Conservation (phyloP, 2,797 vertebrate genomes). For the Thalassophryne amazonica region DNA sequence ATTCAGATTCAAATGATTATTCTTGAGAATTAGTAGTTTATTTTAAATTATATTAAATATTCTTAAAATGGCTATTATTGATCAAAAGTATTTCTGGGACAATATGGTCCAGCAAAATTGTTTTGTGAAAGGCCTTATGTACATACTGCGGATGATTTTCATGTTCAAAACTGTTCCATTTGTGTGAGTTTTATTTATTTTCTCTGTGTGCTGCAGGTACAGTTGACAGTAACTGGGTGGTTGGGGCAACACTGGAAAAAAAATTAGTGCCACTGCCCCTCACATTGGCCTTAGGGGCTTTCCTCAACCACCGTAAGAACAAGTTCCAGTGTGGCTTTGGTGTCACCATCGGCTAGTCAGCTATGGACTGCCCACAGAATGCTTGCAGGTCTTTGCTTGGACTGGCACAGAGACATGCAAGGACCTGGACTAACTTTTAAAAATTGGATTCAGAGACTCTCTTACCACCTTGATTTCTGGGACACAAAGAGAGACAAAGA, state of each 20-base stretch:
- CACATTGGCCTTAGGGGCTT: conserved; percentile 87
- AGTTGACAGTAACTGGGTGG: conserved; percentile 91
- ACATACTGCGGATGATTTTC: too few species aligned
- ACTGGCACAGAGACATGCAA: conserved; percentile 66
- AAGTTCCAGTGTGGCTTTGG: conserved; percentile 94
- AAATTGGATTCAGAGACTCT: conserved; percentile 73
- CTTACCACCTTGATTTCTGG: conserved; percentile 60
- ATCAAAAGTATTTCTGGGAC: too few species aligned
- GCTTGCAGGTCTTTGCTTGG: conserved; percentile 50
- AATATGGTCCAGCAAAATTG: too few species aligned
- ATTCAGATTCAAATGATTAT: too few species aligned
- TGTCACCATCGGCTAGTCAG: conserved; percentile 87
- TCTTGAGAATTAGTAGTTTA: too few species aligned
- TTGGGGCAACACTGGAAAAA: conserved; percentile 91
- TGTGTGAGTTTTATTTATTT: neutral
- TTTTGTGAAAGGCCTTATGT: too few species aligned
- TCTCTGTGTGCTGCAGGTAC: conserved; percentile 71
- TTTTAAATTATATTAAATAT: too few species aligned
- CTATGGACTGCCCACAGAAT: conserved; percentile 35
- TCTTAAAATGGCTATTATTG: too few species aligned
- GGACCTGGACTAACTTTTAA: conserved; percentile 71
- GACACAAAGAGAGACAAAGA: conserved; percentile 55
- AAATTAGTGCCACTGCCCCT: conserved; percentile 89
- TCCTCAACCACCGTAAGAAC: conserved; percentile 92
- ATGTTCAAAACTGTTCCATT: too few species aligned